Conservation (phyloP, 2,888 invertebrate species). For the Cheilosia urbana region DNA sequence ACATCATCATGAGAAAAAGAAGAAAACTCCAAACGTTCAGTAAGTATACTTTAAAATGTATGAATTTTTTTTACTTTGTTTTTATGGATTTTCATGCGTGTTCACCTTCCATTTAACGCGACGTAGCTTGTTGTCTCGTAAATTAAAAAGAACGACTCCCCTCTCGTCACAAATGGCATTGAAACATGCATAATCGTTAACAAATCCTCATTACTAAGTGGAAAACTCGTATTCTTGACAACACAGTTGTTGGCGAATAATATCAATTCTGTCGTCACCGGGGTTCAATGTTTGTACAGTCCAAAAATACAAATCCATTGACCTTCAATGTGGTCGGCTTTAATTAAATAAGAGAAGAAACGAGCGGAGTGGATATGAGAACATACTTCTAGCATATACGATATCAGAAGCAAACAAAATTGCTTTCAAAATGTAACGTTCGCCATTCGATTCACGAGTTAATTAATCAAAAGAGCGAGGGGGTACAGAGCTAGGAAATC, state of each 20-base stretch:
- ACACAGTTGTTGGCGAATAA: neutral
- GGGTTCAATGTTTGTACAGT: slow-evolving; percentile 55
- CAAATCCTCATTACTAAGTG: neutral
- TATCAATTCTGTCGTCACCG: slow-evolving; percentile 59
- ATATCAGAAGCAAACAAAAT: slow-evolving; percentile 12
- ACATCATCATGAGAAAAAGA: slow-evolving; percentile 83
- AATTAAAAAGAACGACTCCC: slow-evolving; percentile 26
- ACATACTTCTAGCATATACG: neutral
- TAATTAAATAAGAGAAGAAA: neutral
- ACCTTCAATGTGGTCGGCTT: slow-evolving; percentile 47
- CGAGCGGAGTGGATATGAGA: neutral
- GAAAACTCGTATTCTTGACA: slow-evolving; percentile 44
- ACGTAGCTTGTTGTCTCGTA: slow-evolving; percentile 20
- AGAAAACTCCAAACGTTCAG: slow-evolving; percentile 83
- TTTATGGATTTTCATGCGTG: slow-evolving; percentile 10
- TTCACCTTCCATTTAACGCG: slow-evolving; percentile 27
- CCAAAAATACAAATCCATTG: slow-evolving; percentile 64
- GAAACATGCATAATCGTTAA: slow-evolving; percentile 56
- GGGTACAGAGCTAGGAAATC: slow-evolving; percentile 4
- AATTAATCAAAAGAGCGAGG: too few relatives aligned
- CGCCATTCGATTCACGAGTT: slow-evolving; percentile 13
- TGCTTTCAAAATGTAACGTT: slow-evolving; percentile 57
- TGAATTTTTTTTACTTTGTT: neutral
- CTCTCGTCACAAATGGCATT: slow-evolving; percentile 27
- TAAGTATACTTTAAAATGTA: slow-evolving; percentile 77